A percentile compares a stretch with the other conserved stretches of the same genome.
phyloP scores from a whole-genome alignment of 2,888 invertebrate species.

The Atethmia centrago region DNA sequence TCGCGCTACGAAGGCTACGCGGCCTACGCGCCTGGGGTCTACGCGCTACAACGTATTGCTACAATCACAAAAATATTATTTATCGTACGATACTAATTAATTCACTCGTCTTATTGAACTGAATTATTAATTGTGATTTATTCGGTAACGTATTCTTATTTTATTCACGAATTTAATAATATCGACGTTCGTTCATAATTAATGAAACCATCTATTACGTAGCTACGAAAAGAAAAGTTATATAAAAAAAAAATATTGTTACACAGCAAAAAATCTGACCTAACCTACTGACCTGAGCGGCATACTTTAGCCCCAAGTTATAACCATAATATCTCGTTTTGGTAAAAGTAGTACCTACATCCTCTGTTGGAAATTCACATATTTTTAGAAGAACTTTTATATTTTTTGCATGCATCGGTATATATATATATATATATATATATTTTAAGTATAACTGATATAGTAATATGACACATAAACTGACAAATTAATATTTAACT shows the following conservation, averaged over 20 bases:
- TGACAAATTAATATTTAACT: conserved; percentile 4
- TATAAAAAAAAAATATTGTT: not conserved
- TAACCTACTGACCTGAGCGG: conserved; percentile 31
- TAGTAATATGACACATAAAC: too few relatives aligned
- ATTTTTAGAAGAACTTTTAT: not conserved
- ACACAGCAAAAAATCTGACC: not conserved
- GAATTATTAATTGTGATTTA: conserved; percentile 15
- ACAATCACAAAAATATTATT: conserved; percentile 12
- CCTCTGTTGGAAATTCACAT: not conserved
- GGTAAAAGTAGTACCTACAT: not conserved
- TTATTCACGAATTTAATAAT: conserved; percentile 11
- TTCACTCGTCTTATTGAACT: not conserved
- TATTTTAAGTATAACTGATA: too few relatives aligned
- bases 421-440: too few relatives aligned
- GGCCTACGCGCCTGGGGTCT: conserved; percentile 32
- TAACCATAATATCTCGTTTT: not conserved
- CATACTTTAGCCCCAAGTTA: conserved; percentile 18
- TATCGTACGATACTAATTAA: not conserved
- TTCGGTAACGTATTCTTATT: not conserved
- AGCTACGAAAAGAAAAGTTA: conserved; percentile 1
- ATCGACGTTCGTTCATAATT: conserved; percentile 2
- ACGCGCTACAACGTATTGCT: conserved; percentile 22
- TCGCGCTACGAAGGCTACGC: conserved; percentile 49
- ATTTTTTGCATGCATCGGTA: conserved; percentile 1
- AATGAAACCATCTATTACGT: conserved; percentile 4